A percentile compares a stretch with the other conserved stretches of the same genome.
These are phyloP conservation scores for Prenolepis imparis DNA, from an alignment of 2,888 invertebrate species.

Conservation along the genomic window DNA sequence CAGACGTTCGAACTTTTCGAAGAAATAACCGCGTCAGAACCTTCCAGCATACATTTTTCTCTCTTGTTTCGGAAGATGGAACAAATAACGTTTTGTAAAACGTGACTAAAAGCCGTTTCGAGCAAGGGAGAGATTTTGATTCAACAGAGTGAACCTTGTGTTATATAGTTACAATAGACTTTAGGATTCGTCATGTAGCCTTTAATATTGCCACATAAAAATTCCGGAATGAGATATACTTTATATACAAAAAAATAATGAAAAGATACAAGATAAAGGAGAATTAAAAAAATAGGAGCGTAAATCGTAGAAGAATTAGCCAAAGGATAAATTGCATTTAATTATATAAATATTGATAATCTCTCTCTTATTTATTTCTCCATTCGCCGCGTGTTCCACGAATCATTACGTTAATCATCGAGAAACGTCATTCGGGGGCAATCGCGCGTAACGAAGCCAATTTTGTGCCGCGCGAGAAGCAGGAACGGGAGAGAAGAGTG, in stretches of 20 bases:
- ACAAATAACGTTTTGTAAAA: slow-evolving; percentile 9
- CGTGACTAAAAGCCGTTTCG: background rate
- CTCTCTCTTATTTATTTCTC: slow-evolving; percentile 5
- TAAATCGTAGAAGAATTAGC: background rate
- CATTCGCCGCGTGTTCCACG: slow-evolving; percentile 33
- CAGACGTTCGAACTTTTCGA: slow-evolving; percentile 6
- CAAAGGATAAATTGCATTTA: background rate
- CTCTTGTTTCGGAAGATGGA: background rate
- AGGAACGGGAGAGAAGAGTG: background rate
- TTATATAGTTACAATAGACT: background rate
- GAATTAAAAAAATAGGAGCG: background rate
- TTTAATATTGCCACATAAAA: background rate
- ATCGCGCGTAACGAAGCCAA: slow-evolving; percentile 53
- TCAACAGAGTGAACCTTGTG: background rate
- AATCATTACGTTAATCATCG: slow-evolving; percentile 54
- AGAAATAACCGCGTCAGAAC: background rate
- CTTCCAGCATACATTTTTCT: background rate
- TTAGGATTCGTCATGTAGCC: background rate
- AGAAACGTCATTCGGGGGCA: slow-evolving; percentile 43
- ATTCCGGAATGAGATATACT: background rate
- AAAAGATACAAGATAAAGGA: background rate
- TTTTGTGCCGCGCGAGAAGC: slow-evolving; percentile 26
- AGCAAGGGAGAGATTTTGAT: background rate
- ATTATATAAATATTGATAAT: background rate
- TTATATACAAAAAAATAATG: too few relatives aligned